Evolutionary conservation across 1,140 invertebrate species (phyloP).

Genomic region (Colletes latitarsis): DNA sequence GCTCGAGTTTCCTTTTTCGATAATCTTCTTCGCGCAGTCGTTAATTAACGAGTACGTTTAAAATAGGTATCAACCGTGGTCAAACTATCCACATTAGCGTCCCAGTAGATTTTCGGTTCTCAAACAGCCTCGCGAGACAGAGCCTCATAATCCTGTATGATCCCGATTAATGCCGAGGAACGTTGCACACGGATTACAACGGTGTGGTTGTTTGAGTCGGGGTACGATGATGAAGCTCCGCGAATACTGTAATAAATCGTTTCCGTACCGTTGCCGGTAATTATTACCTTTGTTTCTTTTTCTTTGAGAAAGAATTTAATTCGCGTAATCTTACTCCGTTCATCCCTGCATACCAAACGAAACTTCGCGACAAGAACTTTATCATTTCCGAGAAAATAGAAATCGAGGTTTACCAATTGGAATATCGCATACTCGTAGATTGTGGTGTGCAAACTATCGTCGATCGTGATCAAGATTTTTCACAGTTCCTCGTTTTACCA

Average conservation of each 20-base stretch:
- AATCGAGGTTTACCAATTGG: too few species aligned
- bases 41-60: neutral
- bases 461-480: too few species aligned
- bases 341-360: too few species aligned
- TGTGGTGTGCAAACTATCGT: too few species aligned
- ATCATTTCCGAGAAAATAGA: too few species aligned
- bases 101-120: constrained; percentile 5
- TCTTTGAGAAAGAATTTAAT: neutral
- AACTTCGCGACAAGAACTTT: too few species aligned
- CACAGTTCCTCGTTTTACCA: too few species aligned
- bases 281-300: neutral
- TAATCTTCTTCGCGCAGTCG: too few species aligned
- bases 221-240: constrained; percentile 35
- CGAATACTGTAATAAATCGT: constrained; percentile 24
- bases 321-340: neutral
- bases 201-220: constrained; percentile 3
- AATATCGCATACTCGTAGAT: too few species aligned
- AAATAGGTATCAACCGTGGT: neutral
- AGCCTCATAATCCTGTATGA: constrained; percentile 54
- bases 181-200: constrained; percentile 51
- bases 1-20: too few species aligned
- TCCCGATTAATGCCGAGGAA: constrained; percentile 56
- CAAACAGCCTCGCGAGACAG: constrained; percentile 41
- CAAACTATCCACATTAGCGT: neutral
- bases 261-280: neutral